Conservation (phyloP, 2,113 vertebrate species). For the Nyctibius bracteatus region DNA sequence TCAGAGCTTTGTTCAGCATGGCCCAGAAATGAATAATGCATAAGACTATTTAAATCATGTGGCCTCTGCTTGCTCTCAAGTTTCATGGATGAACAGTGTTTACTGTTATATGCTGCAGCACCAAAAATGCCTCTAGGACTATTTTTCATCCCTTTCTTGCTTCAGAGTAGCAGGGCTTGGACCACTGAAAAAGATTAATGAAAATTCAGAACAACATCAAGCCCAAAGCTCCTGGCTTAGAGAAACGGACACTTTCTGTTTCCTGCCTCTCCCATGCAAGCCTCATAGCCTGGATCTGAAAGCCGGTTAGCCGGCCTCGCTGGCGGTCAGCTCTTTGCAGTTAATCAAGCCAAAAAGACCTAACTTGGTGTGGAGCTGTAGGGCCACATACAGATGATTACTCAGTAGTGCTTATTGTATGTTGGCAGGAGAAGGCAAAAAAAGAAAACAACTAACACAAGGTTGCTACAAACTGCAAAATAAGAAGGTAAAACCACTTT, state of each 20-base stretch:
- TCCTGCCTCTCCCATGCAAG: neutral
- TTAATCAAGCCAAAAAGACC: neutral
- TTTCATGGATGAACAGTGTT: neutral
- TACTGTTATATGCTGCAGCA: neutral
- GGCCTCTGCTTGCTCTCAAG: neutral
- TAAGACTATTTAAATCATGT: neutral
- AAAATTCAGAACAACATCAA: neutral
- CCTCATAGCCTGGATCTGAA: neutral
- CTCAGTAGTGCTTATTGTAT: neutral
- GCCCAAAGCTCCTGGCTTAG: neutral
- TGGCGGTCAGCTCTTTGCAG: neutral
- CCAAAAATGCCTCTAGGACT: neutral
- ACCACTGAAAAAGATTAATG: neutral
- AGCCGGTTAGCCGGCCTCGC: fast-evolving
- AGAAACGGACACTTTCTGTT: neutral
- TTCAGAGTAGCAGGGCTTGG: neutral
- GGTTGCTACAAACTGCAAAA: neutral
- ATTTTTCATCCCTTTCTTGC: neutral
- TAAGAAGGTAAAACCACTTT: neutral
- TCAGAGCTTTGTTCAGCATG: neutral
- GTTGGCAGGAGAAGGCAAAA: neutral
- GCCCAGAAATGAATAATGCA: neutral
- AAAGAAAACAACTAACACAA: neutral
- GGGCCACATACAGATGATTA: neutral
- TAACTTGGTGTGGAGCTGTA: neutral